Evolutionary conservation across 2,888 invertebrate species (phyloP), one percentile per base, ranked within the genome.

Genomic region (Mycalesis mineus): DNA sequence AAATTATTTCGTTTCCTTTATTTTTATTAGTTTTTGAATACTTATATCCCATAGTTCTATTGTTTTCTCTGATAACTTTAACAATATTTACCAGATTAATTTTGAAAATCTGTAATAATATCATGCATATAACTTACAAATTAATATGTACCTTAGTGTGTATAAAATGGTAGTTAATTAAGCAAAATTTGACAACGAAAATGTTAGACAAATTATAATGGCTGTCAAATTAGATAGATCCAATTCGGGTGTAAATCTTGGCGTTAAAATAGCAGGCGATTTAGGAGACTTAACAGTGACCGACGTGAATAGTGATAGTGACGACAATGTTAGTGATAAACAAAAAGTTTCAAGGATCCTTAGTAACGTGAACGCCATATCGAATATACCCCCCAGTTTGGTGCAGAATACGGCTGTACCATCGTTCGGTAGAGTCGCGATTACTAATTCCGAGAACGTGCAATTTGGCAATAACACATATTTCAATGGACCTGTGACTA

Each of bases 401-500:
- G 68, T 81, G 39, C 75, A 77, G 17, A 65, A 74, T 7, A 63
- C 71, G 6, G 63, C 65, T 33, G 61, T 69, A 11, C 75, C 82
- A 7, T 72, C 75, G 3, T 75, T 92, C 65, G 93, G 92, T 49
- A 92, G 91, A 70, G 91, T 95, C 28, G 91, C 91, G 17, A 91
- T 95, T 1, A 90, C 88, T 31, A 92, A 94, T 68, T 94, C 95
- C 0, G 91, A 91, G 28, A 93, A 95, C 74, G 92, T 95, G 1
- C 94, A 94, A 64, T 92, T 95, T 67, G 95, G 95, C 0, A 94
- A 94, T 68, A 94, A 93, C 69, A 94, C 94, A 5, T 93, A 93
- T 70, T 95, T 94, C 71, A 93, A 95, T 72, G 95, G 95, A 6
- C 95, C 95, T 45, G 94, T 95, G 13, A 94, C 93, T 33, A 95